Evolutionary conservation across 2,113 vertebrate genomes (phyloP).

Genomic region (Strix uralensis): DNA sequence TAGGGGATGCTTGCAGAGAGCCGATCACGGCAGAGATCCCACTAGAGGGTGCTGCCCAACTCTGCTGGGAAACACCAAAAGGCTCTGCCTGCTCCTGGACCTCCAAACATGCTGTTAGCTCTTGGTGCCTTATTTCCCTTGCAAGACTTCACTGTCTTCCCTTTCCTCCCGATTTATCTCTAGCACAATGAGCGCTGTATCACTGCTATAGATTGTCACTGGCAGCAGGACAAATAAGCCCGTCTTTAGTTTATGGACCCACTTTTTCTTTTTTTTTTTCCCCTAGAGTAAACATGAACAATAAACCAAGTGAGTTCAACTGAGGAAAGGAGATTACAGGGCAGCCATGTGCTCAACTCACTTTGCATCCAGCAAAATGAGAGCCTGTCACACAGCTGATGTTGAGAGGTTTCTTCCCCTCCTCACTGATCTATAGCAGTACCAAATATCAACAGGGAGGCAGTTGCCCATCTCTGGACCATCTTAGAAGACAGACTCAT

Average conservation of each 20-base stretch:
- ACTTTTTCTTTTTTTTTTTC: neutral
- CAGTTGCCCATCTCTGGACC: neutral
- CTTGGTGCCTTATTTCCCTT: neutral
- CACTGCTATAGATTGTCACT: neutral
- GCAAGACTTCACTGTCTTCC: neutral
- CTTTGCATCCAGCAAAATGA: neutral
- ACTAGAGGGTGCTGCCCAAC: slow-evolving; percentile 34
- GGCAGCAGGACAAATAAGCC: neutral
- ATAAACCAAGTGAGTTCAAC: accelerated
- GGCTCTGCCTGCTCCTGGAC: neutral
- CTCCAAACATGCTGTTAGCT: neutral
- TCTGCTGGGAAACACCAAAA: neutral
- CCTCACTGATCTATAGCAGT: neutral
- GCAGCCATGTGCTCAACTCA: neutral
- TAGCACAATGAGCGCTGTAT: neutral
- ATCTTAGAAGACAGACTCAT: neutral
- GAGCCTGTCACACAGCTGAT: neutral
- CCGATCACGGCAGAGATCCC: neutral
- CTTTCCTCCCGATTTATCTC: neutral
- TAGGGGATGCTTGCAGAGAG: neutral
- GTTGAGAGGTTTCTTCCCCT: too few relatives aligned
- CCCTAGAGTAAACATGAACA: neutral
- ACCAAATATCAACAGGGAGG: neutral
- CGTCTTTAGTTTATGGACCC: neutral
- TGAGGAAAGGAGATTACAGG: accelerated